phyloP scores from a whole-genome alignment of 2,888 invertebrate species.

The Ennomos erosarius region DNA sequence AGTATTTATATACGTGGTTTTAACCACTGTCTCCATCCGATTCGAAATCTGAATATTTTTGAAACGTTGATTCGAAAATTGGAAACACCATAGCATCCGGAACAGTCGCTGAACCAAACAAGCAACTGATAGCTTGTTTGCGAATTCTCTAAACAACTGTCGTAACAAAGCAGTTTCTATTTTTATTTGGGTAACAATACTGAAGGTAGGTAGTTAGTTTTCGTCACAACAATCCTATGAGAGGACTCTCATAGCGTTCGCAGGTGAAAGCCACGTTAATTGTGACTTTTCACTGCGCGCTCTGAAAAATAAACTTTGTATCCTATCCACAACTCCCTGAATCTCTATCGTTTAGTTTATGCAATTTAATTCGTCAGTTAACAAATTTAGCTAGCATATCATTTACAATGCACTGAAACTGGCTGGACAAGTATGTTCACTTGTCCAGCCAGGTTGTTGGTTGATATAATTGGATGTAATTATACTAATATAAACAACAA shows the following conservation, averaged over 20 bases:
- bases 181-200: conserved; percentile 57
- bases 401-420: conserved; percentile 25
- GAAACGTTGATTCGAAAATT: conserved; percentile 3
- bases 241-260: conserved; percentile 52
- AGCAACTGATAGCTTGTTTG: conserved; percentile 27
- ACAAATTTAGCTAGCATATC: conserved; percentile 20
- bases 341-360: conserved; percentile 48
- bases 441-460: no score
- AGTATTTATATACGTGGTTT: no score
- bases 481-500: no score
- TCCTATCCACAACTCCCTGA: conserved; percentile 41
- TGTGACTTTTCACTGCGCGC: conserved; percentile 63
- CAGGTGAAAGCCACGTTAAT: conserved; percentile 70
- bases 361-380: conserved; percentile 52
- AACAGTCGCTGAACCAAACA: not conserved
- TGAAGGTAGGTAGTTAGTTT: conserved; percentile 47
- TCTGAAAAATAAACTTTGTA: conserved; percentile 60
- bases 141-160: conserved; percentile 27
- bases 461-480: no score
- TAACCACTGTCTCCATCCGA: no score
- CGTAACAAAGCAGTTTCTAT: conserved; percentile 29
- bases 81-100: conserved; percentile 4
- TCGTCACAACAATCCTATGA: conserved; percentile 63
- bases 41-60: not conserved
- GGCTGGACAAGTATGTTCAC: no score